Evolutionary conservation across 2,888 invertebrate genomes (phyloP).

Genomic region (Acanthopleura granulata): DNA sequence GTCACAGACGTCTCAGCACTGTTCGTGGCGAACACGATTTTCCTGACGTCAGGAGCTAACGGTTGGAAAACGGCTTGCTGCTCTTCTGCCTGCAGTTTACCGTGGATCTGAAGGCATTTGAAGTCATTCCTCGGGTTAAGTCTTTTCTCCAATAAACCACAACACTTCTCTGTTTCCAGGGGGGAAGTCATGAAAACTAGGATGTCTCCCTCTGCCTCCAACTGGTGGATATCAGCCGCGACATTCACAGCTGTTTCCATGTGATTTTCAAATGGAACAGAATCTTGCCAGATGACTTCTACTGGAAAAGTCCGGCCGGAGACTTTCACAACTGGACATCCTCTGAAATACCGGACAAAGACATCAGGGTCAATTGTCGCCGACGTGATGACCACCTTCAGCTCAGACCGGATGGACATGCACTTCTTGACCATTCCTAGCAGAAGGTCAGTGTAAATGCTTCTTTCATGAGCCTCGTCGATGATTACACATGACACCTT

Average conservation of each 20-base stretch:
- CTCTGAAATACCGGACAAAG: conserved; percentile 62
- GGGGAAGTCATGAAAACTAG: conserved; percentile 69
- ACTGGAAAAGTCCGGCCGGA: conserved; percentile 67
- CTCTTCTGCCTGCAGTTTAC: conserved; percentile 60
- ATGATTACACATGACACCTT: conserved; percentile 60
- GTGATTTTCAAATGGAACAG: conserved; percentile 41
- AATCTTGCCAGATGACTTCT: conserved; percentile 52
- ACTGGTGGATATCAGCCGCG: conserved; percentile 50
- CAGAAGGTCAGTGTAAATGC: conserved; percentile 67
- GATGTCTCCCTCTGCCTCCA: conserved; percentile 60
- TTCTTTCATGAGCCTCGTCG: conserved; percentile 70
- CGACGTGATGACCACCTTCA: conserved; percentile 66
- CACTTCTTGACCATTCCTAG: conserved; percentile 64
- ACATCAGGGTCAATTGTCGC: conserved; percentile 67
- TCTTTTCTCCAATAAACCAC: conserved; percentile 28
- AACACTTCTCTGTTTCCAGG: conserved; percentile 61
- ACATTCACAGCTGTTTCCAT: neutral
- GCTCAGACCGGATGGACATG: conserved; percentile 50
- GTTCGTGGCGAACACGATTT: conserved; percentile 69
- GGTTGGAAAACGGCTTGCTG: conserved; percentile 61
- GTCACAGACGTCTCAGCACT: conserved; percentile 70
- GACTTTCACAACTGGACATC: conserved; percentile 57
- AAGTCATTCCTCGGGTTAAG: conserved; percentile 31
- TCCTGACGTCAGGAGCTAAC: conserved; percentile 46
- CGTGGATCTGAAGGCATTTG: conserved; percentile 40